Conservation (phyloP, 1,140 invertebrate species). For the Plectrocnemia conspersa region DNA sequence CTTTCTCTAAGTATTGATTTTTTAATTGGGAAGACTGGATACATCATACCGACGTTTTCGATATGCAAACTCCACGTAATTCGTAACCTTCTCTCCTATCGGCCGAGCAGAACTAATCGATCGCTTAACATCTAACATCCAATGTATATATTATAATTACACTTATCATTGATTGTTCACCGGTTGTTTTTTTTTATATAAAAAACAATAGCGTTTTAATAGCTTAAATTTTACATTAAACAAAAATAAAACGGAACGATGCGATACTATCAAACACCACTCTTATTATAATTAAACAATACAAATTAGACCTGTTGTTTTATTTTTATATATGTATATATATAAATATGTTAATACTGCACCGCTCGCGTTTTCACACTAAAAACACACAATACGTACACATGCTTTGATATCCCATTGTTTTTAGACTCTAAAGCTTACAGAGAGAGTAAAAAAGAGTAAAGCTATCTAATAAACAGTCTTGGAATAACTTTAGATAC, state of each 20-base stretch:
- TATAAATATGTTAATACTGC: too few species aligned
- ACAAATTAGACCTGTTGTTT: too few species aligned
- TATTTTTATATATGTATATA: too few species aligned
- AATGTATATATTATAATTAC: conserved; percentile 32
- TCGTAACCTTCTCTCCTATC: conserved; percentile 10
- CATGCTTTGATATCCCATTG: background rate
- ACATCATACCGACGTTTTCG: background rate
- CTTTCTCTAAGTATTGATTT: background rate
- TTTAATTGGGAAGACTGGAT: conserved; percentile 15
- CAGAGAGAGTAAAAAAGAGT: conserved; percentile 36
- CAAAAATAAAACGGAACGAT: too few species aligned
- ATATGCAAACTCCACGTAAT: too few species aligned
- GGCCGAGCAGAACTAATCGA: conserved; percentile 29
- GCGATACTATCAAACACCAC: too few species aligned
- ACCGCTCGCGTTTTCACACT: too few species aligned
- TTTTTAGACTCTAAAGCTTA: conserved; percentile 35
- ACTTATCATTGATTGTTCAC: conserved; percentile 34
- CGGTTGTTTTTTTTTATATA: conserved; percentile 1
- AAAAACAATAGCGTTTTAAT: conserved; percentile 11
- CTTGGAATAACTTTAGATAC: conserved; percentile 36
- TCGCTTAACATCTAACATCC: conserved; percentile 32
- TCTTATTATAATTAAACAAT: too few species aligned
- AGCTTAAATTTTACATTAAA: too few species aligned
- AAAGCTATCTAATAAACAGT: conserved; percentile 37
- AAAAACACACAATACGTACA: background rate